phyloP scores from a whole-genome alignment of 30 jellyfish, hydroid and myxozoan genomes.

The Chironex yamaguchii region DNA sequence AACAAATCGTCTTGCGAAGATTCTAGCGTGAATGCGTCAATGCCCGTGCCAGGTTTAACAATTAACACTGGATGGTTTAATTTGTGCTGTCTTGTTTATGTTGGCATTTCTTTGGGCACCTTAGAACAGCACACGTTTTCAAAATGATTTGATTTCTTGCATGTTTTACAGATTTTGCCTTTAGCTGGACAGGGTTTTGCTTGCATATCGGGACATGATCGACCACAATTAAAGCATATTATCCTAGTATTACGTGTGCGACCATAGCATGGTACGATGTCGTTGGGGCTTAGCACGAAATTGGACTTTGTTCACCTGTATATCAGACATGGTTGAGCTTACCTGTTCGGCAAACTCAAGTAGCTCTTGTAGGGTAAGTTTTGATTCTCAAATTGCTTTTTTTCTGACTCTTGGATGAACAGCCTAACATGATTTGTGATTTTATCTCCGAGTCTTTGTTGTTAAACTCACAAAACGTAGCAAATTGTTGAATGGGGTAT shows the following conservation, averaged over 20 bases:
- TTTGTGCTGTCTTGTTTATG: too few species aligned
- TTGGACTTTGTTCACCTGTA: too few species aligned
- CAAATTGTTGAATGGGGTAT: not conserved
- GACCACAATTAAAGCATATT: not conserved
- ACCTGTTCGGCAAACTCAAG: too few species aligned
- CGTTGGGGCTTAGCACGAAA: too few species aligned
- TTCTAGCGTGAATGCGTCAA: too few species aligned
- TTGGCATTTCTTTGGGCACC: too few species aligned
- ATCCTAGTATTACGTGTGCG: not conserved
- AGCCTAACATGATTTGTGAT: not conserved
- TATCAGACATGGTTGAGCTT: not conserved
- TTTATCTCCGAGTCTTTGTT: not conserved
- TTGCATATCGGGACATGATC: slow-evolving; percentile 2
- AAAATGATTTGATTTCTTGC: slow-evolving; percentile 6
- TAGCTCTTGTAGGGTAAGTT: too few species aligned
- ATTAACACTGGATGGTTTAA: too few species aligned
- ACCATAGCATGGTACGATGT: too few species aligned
- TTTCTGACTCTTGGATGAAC: not conserved
- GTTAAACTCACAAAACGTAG: not conserved
- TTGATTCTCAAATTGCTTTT: not conserved
- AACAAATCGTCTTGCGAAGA: too few species aligned
- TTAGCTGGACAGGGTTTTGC: slow-evolving; percentile 10
- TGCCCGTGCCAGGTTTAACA: too few species aligned
- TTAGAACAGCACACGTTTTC: slow-evolving; percentile 19
- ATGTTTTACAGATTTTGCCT: slow-evolving; percentile 3